Evolutionary conservation across 53 echinoderm and acorn worm species (phyloP).

Genomic region (Echinarachnius parma): DNA sequence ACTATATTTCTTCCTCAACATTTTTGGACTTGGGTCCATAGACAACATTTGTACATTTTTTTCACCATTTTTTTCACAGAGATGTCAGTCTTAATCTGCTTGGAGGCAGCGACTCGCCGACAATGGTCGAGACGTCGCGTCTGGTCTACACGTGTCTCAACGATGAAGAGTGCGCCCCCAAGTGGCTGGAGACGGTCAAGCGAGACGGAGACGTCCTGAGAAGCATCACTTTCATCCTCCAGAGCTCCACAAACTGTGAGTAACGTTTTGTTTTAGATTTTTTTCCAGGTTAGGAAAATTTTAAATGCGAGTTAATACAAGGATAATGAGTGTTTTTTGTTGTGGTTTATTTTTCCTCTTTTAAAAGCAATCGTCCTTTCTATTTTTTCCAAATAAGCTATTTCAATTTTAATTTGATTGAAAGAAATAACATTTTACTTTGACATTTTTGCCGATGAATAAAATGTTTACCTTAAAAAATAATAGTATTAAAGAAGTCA

Average conservation of each 20-base stretch:
- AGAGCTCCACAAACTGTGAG: conserved; percentile 96
- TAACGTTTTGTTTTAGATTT: background rate
- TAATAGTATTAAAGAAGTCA: too few relatives aligned
- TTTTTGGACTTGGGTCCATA: background rate
- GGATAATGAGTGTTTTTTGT: too few relatives aligned
- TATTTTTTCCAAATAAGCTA: too few relatives aligned
- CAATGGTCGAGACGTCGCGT: conserved; percentile 76
- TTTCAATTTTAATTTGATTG: too few relatives aligned
- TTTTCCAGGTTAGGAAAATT: too few relatives aligned
- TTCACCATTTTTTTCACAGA: conserved; percentile 10
- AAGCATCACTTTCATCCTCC: conserved; percentile 71
- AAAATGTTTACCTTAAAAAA: too few relatives aligned
- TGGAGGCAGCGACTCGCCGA: conserved; percentile 75
- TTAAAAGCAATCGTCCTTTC: too few relatives aligned
- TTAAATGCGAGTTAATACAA: too few relatives aligned
- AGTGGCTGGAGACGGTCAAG: conserved; percentile 50
- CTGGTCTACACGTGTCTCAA: conserved; percentile 73
- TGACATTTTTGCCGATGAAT: too few relatives aligned
- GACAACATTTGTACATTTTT: background rate
- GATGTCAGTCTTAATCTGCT: conserved; percentile 57
- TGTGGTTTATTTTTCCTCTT: too few relatives aligned
- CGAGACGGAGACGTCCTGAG: conserved; percentile 53
- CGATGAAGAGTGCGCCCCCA: conserved; percentile 41
- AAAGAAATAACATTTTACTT: too few relatives aligned
- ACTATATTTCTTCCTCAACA: too few relatives aligned